Evolutionary conservation across 2,888 invertebrate species (phyloP).

Genomic region (Galerucella nymphaeae): DNA sequence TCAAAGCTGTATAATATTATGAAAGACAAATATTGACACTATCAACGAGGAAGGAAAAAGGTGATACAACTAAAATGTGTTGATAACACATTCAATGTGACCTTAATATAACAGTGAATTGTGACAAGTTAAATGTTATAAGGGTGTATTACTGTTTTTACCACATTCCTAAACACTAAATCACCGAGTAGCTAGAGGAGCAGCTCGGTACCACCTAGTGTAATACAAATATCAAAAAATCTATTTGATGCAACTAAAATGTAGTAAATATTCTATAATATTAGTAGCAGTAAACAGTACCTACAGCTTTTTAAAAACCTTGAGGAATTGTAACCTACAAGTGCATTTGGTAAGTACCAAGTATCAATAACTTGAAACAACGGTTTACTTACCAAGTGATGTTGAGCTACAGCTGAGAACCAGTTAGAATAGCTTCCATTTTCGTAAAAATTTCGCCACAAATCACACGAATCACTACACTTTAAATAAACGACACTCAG

Average conservation of each 20-base stretch:
- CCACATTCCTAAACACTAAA: constrained; percentile 7
- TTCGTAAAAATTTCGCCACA: constrained; percentile 50
- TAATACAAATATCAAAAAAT: constrained; percentile 4
- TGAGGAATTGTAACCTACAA: constrained; percentile 1
- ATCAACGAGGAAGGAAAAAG: not conserved
- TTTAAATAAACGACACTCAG: constrained; percentile 57
- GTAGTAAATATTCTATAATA: not conserved
- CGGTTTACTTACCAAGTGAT: constrained; percentile 39
- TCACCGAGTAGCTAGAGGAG: not conserved
- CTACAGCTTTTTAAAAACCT: not conserved
- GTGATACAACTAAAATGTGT: not conserved
- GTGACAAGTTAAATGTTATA: not conserved
- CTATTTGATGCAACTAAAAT: not conserved
- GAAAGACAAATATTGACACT: constrained; percentile 13
- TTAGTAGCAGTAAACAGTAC: not conserved
- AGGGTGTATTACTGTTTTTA: not conserved
- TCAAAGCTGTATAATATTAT: constrained; percentile 3
- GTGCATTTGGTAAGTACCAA: constrained; percentile 13
- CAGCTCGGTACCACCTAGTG: not conserved
- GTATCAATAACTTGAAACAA: constrained; percentile 20
- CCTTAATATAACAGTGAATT: not conserved
- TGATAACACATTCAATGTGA: not conserved
- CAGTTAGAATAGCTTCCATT: constrained; percentile 52
- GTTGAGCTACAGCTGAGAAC: constrained; percentile 53
- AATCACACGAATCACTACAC: constrained; percentile 56